A percentile compares a stretch with the other conserved stretches of the same genome.
phyloP scores from a whole-genome alignment of 2,797 vertebrate genomes.

The Apogon talboti region DNA sequence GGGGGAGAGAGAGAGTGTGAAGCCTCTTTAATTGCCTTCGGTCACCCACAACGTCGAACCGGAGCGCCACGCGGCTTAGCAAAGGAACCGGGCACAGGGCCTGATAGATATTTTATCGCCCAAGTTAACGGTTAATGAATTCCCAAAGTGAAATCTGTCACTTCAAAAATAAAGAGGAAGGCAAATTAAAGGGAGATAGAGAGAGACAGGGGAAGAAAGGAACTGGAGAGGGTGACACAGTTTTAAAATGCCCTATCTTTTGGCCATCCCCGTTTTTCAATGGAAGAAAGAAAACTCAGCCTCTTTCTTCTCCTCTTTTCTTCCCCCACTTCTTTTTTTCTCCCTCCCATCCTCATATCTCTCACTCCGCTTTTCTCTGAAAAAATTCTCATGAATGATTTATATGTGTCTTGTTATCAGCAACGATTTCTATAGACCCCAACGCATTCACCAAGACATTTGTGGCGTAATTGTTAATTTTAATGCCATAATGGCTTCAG shows the following conservation, averaged over 20 bases:
- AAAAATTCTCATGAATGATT: constrained; percentile 99
- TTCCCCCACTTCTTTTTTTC: constrained; percentile 74
- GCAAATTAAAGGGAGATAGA: constrained; percentile 90
- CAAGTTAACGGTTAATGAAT: constrained; percentile 99
- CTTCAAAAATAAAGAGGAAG: constrained; percentile 87
- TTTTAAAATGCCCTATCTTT: constrained; percentile 93
- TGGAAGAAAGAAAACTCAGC: constrained; percentile 92
- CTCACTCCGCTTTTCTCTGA: constrained; percentile 80
- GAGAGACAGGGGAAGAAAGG: constrained; percentile 81
- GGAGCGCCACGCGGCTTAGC: constrained; percentile 87
- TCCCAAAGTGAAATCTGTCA: constrained; percentile 98
- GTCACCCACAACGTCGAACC: constrained; percentile 90
- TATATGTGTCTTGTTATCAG: constrained; percentile 99
- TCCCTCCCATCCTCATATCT: constrained; percentile 84
- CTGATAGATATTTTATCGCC: constrained; percentile 95
- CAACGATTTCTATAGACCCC: constrained; percentile 99
- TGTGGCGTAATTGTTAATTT: constrained; percentile 99
- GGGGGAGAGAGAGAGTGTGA: constrained; percentile 71
- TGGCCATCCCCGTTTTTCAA: constrained; percentile 95
- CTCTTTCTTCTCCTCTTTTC: constrained; percentile 85
- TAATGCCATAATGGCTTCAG: constrained; percentile 99
- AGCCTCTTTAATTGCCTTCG: constrained; percentile 87
- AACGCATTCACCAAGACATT: constrained; percentile 94
- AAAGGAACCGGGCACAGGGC: constrained; percentile 84
- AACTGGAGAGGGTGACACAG: constrained; percentile 85